Base-by-base conservation (phyloP, 2,113 vertebrate genomes). In the Pelvicachromis taeniatus region DNA sequence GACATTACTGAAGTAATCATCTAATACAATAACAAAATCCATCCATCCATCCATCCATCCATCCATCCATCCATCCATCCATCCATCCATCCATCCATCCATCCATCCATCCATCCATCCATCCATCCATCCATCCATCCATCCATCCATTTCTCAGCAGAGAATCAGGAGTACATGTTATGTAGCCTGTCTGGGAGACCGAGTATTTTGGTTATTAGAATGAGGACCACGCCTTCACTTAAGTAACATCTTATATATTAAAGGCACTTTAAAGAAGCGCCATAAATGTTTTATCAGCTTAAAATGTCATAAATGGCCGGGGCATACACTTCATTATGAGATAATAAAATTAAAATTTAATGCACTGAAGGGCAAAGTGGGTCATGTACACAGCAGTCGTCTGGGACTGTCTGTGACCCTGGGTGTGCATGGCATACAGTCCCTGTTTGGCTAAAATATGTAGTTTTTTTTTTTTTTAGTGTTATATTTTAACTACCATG, bases 281-380 rank as follows among this genome's bases (percentile, higher is more conserved):
- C 65, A 91, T 91, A 35, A 92, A 93, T 92, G 82, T 89, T 93
- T 94, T 63, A 92, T 88, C 29, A 59, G 82, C 77, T 91, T 86
- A 63, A 80, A 85, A 90, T 89, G 82, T 84, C 65, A 87, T 61
- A 83, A 88, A 89, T 86, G 85, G 80, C 58, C 77, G 83, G 83
- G 61, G 85, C 77, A 58, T 88, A 79, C 77, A 65, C 80, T 85
- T 38, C 91, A 87, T 75, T 83, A 84, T 83, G n/a, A 55, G 58
- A 84, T 78, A 87, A 90, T 88, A 77, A 80, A 83, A 88, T 91
- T 10, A 92, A 92, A 88, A 79, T 92, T 85, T 85, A 82, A 91
- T 91, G 65, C 79, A 53, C 63, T 29, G 31, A 78, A 84, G 80
- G 38, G 35, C 59, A 88, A 92, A 94, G 79, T 87, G 59, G 90